These are phyloP conservation scores for Caenorhabditis wallacei DNA, from an alignment of 2,888 invertebrate genomes.

Conservation along the genomic window DNA sequence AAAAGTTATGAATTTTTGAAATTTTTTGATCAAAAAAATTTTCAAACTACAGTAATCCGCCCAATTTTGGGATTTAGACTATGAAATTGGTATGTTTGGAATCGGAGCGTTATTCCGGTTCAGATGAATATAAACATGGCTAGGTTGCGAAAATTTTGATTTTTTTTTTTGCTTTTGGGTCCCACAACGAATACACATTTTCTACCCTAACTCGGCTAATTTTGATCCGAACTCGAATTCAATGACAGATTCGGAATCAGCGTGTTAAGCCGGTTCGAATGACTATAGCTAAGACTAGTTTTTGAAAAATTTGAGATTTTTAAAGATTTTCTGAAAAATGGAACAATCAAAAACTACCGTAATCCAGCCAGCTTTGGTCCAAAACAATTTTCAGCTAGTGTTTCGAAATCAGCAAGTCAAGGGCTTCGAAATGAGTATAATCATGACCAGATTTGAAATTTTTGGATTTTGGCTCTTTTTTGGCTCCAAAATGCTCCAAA, in stretches of 20 bases:
- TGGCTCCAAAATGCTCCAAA: background rate
- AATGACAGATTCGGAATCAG: background rate
- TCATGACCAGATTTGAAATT: too few relatives aligned
- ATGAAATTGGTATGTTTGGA: background rate
- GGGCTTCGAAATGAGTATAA: too few relatives aligned
- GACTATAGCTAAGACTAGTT: background rate
- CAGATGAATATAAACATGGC: background rate
- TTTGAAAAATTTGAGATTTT: too few relatives aligned
- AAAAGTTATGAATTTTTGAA: too few relatives aligned
- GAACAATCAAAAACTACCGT: too few relatives aligned
- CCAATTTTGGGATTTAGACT: background rate
- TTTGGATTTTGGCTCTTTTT: too few relatives aligned
- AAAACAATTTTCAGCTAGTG: too few relatives aligned
- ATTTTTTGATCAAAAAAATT: too few relatives aligned
- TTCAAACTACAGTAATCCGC: background rate
- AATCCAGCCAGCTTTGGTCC: too few relatives aligned
- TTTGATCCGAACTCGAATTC: background rate
- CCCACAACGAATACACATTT: background rate
- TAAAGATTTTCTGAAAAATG: too few relatives aligned
- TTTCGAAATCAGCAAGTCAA: too few relatives aligned
- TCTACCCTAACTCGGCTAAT: background rate
- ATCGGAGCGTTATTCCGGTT: background rate
- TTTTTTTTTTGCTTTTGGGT: background rate
- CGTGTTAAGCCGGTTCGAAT: background rate
- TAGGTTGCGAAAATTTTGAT: slow-evolving; percentile 1